Evolutionary conservation across 92 coral and sea anemone genomes (phyloP).

Genomic region (Nematostella vectensis): DNA sequence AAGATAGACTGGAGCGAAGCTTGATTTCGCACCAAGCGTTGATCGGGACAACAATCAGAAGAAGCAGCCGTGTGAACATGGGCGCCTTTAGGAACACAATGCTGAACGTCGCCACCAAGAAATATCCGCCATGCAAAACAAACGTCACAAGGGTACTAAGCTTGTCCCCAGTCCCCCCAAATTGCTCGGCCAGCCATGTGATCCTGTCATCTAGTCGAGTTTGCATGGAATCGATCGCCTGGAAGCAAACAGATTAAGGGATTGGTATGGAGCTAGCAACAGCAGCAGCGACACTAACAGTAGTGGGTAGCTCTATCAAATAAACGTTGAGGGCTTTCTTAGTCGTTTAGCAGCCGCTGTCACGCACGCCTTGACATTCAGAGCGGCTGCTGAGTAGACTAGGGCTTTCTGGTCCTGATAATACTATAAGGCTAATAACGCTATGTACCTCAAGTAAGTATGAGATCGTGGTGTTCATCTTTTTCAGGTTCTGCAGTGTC

Average conservation of each 20-base stretch:
- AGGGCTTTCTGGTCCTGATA: too few relatives aligned
- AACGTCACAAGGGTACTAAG: slow-evolving; percentile 57
- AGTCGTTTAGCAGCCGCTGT: too few relatives aligned
- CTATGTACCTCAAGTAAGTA: slow-evolving; percentile 69
- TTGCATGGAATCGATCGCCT: slow-evolving; percentile 82
- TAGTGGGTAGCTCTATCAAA: too few relatives aligned
- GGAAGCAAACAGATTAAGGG: slow-evolving; percentile 1
- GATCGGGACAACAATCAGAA: slow-evolving; percentile 65
- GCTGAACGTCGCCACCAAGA: slow-evolving; percentile 70
- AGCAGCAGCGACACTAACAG: too few relatives aligned
- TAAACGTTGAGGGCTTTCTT: too few relatives aligned
- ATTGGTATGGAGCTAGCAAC: too few relatives aligned
- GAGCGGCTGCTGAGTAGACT: too few relatives aligned
- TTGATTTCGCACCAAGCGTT: slow-evolving; percentile 88
- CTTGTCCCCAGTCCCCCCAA: slow-evolving; percentile 96
- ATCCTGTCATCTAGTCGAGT: slow-evolving; percentile 63
- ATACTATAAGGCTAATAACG: too few relatives aligned
- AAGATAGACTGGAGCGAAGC: slow-evolving; percentile 57
- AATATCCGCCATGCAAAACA: slow-evolving; percentile 66
- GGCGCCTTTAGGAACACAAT: slow-evolving; percentile 93
- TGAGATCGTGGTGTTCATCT: slow-evolving; percentile 72
- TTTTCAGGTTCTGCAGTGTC: slow-evolving; percentile 64
- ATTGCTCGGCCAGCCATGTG: slow-evolving; percentile 74
- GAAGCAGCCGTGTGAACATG: slow-evolving; percentile 68
- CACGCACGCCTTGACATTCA: too few relatives aligned